Conservation (phyloP, 2,113 vertebrate genomes). For the Chamaetylas fuelleborni region DNA sequence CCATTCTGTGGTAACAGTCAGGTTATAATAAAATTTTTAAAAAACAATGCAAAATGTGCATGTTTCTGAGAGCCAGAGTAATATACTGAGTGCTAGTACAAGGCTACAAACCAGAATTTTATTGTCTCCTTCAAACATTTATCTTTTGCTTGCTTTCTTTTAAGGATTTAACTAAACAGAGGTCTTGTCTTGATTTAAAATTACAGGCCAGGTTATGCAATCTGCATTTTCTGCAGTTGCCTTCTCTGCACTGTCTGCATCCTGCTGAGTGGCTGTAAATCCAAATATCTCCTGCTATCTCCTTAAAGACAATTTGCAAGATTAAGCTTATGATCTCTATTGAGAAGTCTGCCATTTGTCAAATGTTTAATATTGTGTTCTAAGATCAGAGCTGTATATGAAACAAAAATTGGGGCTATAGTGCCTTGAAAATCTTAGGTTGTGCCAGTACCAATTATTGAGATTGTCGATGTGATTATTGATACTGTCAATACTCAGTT, state of each 20-base stretch:
- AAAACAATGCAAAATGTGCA: background rate
- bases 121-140: background rate
- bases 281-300: background rate
- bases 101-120: background rate
- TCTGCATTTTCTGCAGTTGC: background rate
- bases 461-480: background rate
- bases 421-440: background rate
- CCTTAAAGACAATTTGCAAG: background rate
- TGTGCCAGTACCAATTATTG: background rate
- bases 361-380: background rate
- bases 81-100: background rate
- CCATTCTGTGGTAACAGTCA: background rate
- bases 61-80: background rate
- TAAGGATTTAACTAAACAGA: background rate
- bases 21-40: background rate
- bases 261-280: background rate
- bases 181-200: conserved; percentile 6
- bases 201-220: conserved; percentile 8
- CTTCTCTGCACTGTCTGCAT: background rate
- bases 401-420: background rate
- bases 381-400: background rate
- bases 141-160: background rate
- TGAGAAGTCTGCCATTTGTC: background rate
- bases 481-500: background rate
- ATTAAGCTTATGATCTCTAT: background rate